Base-by-base conservation (phyloP, 2,888 invertebrate species). In the Tribolium freemani region DNA sequence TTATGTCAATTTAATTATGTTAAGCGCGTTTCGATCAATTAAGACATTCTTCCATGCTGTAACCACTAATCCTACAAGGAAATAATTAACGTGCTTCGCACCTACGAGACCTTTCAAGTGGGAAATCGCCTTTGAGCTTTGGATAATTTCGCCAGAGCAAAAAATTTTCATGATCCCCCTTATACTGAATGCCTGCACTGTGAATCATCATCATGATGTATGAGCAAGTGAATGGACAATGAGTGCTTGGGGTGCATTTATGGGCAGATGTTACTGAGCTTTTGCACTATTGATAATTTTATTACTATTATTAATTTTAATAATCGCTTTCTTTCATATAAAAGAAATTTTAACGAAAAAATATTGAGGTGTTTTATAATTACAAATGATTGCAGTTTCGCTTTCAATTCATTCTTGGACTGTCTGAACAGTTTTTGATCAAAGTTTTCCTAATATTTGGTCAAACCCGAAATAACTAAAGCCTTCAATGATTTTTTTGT, bases 1-100 rank as follows among this genome's bases (percentile, higher is more conserved):
- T 57, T 57, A 45, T 45, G 64, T 64, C 64, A 13, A 9, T 64
- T 54, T 51, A 38, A 63, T 63, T 63, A 44, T 10, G 30, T 53
- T 51, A 50, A 51, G 16, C 16, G 51, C n/a, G 38, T 63, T 53
- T 63, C 64, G 10, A 54, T 54, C 64, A 64, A 64, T 64, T 64
- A 53, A 64, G 64, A 64, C 53, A 64, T 64, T 64, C 64, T 64
- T 64, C 44, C 44, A 45, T 21, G 53, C 10, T 51, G 63, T 51
- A 50, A 63, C 48, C 58, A 48, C 60, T 46, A 26, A 44, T 63
- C 64, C 21, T 16, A 54, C 64, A 51, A 51, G 64, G 64, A 64
- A 64, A 64, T 64, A 64, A 44, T 54, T 45, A 54, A 45, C 54
- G 64, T 38, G 54, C 21, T 10, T 53, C 53, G 21, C 44, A 64